Evolutionary conservation across 1,140 invertebrate species (phyloP).

Genomic region (Trichoplusia ni): DNA sequence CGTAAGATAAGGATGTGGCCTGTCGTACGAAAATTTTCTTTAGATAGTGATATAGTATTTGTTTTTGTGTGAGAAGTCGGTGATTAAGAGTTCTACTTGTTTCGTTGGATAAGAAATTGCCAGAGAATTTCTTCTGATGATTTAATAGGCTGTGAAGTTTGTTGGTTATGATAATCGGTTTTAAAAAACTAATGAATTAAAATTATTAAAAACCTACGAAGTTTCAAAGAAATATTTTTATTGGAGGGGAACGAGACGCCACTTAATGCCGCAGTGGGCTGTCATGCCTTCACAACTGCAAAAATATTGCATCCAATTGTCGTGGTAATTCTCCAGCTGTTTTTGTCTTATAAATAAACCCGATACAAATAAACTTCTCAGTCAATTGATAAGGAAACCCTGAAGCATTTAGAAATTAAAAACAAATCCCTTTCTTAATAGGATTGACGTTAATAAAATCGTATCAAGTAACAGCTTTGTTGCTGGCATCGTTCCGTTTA

Average conservation of each 20-base stretch:
- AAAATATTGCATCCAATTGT: no score
- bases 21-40: slow-evolving; percentile 23
- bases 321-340: no score
- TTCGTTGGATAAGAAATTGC: neutral
- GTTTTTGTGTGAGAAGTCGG: neutral
- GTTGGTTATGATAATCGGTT: no score
- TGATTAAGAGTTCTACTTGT: neutral
- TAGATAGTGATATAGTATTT: slow-evolving; percentile 15
- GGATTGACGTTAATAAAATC: neutral
- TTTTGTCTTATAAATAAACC: no score
- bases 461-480: neutral
- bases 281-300: no score
- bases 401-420: slow-evolving; percentile 11
- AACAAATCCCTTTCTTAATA: slow-evolving; percentile 5
- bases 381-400: neutral
- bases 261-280: no score
- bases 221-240: no score
- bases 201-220: no score
- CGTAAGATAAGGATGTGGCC: slow-evolving; percentile 45
- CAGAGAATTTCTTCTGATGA: no score
- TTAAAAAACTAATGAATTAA: no score
- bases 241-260: no score
- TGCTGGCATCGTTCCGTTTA: neutral
- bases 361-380: neutral
- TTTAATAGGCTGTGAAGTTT: no score